phyloP scores from a whole-genome alignment of 2,888 invertebrate species.

The Stramonita haemastoma region DNA sequence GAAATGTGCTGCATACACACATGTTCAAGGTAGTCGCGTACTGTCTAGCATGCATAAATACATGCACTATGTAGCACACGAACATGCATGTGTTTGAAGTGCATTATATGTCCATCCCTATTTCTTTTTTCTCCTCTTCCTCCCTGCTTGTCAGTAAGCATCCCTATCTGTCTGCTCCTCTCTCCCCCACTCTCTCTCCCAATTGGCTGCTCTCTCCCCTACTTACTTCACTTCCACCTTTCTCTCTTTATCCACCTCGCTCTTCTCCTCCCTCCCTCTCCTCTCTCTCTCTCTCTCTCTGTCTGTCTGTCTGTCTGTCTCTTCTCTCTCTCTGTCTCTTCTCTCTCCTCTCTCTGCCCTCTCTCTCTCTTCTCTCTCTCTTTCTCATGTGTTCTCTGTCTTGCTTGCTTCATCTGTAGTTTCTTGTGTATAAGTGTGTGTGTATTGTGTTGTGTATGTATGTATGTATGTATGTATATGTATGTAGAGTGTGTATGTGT shows the following conservation, averaged over 20 bases:
- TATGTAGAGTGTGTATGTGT: neutral
- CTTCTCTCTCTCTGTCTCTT: too few species aligned
- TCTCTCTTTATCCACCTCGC: too few species aligned
- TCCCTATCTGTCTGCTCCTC: neutral
- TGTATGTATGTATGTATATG: neutral
- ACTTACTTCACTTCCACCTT: too few species aligned
- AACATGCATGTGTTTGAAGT: neutral
- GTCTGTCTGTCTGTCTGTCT: too few species aligned
- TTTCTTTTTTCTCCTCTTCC: neutral
- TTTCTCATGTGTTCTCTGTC: too few species aligned
- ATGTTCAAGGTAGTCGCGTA: conserved; percentile 83
- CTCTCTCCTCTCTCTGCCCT: too few species aligned
- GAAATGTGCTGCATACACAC: conserved; percentile 89
- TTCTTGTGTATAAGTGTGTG: neutral
- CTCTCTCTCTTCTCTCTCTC: too few species aligned
- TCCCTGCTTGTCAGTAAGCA: neutral
- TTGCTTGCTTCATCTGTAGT: too few species aligned
- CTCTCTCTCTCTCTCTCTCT: too few species aligned
- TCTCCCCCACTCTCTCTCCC: neutral
- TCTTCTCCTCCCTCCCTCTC: too few species aligned
- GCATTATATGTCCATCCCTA: neutral
- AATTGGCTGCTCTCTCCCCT: too few species aligned
- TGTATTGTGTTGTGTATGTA: neutral
- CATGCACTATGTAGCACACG: neutral
- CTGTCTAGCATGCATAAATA: neutral